Percentiles rank a stretch among this genome's conserved stretches.
Evolutionary conservation across 2,888 invertebrate genomes (phyloP).

Genomic region (Pachliopta kotzebuea): DNA sequence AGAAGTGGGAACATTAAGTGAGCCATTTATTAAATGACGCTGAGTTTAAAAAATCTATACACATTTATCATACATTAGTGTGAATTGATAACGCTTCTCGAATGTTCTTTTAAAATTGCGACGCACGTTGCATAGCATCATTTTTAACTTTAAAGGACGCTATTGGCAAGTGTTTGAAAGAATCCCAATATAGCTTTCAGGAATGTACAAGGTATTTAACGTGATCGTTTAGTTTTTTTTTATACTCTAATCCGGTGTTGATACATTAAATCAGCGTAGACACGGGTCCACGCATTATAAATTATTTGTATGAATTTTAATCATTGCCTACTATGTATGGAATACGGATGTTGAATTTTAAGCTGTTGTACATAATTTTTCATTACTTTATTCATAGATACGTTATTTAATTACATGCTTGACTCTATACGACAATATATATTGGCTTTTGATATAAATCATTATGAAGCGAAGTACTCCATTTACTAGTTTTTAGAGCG

Average conservation of each 20-base stretch:
- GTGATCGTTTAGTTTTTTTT: constrained; percentile 30
- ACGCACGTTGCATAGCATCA: constrained; percentile 58
- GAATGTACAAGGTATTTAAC: constrained; percentile 49
- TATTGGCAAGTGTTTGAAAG: constrained; percentile 47
- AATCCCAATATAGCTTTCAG: constrained; percentile 58
- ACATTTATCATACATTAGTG: constrained; percentile 14
- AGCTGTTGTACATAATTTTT: not conserved
- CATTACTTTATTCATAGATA: not conserved
- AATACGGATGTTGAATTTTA: not conserved
- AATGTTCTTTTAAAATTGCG: constrained; percentile 35
- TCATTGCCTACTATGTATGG: not conserved
- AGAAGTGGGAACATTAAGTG: too few species aligned
- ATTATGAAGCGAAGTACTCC: not conserved
- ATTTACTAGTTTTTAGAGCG: constrained; percentile 1
- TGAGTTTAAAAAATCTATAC: not conserved
- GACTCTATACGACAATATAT: not conserved
- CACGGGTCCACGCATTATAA: constrained; percentile 5
- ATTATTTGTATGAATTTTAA: constrained; percentile 21
- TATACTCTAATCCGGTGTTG: constrained; percentile 10
- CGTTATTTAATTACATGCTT: not conserved
- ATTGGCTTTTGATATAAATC: not conserved
- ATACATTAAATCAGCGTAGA: constrained; percentile 14
- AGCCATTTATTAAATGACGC: not conserved
- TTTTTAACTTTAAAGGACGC: constrained; percentile 43
- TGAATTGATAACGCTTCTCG: constrained; percentile 26